Conservation (phyloP, 2,888 invertebrate species). For the Drepanosiphum platanoidis region DNA sequence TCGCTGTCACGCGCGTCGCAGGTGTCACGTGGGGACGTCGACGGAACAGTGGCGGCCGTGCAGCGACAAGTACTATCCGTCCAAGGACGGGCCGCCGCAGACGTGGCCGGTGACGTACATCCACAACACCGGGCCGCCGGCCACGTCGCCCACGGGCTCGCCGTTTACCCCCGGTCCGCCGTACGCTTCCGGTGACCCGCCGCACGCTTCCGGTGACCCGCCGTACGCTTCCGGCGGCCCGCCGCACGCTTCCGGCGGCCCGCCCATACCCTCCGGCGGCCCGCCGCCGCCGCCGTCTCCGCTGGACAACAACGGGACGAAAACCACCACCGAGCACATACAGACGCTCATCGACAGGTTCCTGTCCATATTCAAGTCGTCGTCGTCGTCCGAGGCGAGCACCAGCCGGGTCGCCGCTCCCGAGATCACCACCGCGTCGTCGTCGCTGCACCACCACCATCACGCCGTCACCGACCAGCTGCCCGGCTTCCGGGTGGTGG, state of each 20-base stretch:
- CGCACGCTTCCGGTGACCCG: not conserved
- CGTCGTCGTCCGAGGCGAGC: not conserved
- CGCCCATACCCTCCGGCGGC: not conserved
- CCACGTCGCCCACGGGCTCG: not conserved
- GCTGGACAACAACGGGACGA: not conserved
- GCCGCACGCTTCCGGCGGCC: not conserved
- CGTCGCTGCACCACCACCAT: not conserved
- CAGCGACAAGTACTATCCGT: slow-evolving; percentile 82
- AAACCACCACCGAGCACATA: not conserved
- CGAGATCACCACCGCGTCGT: not conserved
- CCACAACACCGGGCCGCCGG: slow-evolving; percentile 82
- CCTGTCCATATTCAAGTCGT: slow-evolving; percentile 36
- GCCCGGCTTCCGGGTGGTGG: slow-evolving; percentile 54
- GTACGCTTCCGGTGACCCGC: not conserved
- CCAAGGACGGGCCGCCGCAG: slow-evolving; percentile 64
- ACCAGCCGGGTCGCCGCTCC: not conserved
- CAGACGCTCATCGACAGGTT: slow-evolving; percentile 52
- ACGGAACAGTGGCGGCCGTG: slow-evolving; percentile 86
- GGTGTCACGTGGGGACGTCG: slow-evolving; percentile 86
- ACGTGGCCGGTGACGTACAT: slow-evolving; percentile 84
- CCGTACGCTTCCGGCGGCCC: slow-evolving; percentile 12
- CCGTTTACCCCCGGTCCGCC: not conserved
- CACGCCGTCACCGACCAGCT: not conserved
- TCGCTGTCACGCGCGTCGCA: slow-evolving; percentile 66
- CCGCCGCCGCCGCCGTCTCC: not conserved